A percentile compares a stretch with the other conserved stretches of the same genome.
Evolutionary conservation across 2,797 vertebrate genomes (phyloP).

Genomic region (Thalassophryne amazonica): DNA sequence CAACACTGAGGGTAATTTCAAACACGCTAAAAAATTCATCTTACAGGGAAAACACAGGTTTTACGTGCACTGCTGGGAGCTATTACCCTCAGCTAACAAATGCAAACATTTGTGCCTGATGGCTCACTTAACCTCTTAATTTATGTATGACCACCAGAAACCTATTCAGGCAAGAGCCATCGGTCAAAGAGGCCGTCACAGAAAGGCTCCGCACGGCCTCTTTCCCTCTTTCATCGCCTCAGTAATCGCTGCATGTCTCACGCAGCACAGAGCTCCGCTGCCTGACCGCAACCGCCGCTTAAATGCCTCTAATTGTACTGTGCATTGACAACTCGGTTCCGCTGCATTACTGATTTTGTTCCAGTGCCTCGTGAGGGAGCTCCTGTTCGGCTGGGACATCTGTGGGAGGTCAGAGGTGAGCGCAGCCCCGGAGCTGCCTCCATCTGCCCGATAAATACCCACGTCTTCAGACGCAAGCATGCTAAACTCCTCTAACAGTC

Average conservation of each 20-base stretch:
- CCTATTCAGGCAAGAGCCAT: constrained; percentile 61
- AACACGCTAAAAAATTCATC: constrained; percentile 23
- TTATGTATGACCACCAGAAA: constrained; percentile 71
- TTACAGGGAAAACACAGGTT: constrained; percentile 16
- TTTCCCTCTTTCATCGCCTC: constrained; percentile 66
- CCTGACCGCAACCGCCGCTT: constrained; percentile 80
- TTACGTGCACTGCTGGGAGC: constrained; percentile 40
- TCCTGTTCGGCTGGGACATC: constrained; percentile 80
- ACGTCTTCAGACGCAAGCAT: constrained; percentile 43
- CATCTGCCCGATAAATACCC: constrained; percentile 85
- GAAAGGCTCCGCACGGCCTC: constrained; percentile 57
- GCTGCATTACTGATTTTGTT: constrained; percentile 87
- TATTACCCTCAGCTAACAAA: constrained; percentile 62
- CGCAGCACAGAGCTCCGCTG: constrained; percentile 72
- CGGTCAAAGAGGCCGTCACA: constrained; percentile 59
- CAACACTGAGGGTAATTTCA: constrained; percentile 8
- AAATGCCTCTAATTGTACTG: constrained; percentile 82
- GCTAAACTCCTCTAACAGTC: constrained; percentile 65
- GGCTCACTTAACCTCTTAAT: constrained; percentile 76
- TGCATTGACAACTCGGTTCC: constrained; percentile 81
- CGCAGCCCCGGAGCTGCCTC: constrained; percentile 77
- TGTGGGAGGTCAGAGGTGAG: constrained; percentile 86
- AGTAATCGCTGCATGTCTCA: constrained; percentile 79
- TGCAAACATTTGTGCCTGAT: constrained; percentile 73
- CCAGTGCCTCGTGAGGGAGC: constrained; percentile 64